A percentile compares a stretch with the other conserved stretches of the same genome.
These are phyloP conservation scores for Upupa epops DNA, from an alignment of 2,113 vertebrate species.

Conservation along the genomic window DNA sequence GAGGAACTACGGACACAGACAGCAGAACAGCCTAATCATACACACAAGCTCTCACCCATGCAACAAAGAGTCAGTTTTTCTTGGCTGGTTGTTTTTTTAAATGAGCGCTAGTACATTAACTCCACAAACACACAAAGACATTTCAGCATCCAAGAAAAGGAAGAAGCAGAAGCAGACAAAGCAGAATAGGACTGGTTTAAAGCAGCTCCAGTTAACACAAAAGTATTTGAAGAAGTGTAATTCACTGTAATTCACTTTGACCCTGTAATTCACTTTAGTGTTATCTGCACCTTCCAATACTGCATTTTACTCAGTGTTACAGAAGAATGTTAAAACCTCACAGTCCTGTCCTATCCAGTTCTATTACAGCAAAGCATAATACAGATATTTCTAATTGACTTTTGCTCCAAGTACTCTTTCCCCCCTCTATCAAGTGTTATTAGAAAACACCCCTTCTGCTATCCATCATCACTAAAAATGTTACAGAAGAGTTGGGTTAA, in stretches of 20 bases:
- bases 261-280: not conserved
- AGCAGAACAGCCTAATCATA: not conserved
- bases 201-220: not conserved
- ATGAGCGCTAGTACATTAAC: not conserved
- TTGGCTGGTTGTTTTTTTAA: not conserved
- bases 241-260: not conserved
- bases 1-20: not conserved
- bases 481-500: not conserved
- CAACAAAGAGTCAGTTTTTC: not conserved
- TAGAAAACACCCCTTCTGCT: not conserved
- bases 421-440: not conserved
- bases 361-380: not conserved
- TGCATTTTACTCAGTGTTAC: not conserved
- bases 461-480: not conserved
- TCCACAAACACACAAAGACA: not conserved
- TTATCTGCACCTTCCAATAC: not conserved
- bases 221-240: not conserved
- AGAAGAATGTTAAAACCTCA: not conserved
- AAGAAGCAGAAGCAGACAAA: not conserved
- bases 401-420: not conserved
- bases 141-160: not conserved
- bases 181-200: not conserved
- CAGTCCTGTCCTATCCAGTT: not conserved
- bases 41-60: not conserved
- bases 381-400: not conserved